Percentiles rank a stretch among this genome's conserved stretches.
phyloP scores from a whole-genome alignment of 2,888 invertebrate species.

The Ichneumoninae sp. region DNA sequence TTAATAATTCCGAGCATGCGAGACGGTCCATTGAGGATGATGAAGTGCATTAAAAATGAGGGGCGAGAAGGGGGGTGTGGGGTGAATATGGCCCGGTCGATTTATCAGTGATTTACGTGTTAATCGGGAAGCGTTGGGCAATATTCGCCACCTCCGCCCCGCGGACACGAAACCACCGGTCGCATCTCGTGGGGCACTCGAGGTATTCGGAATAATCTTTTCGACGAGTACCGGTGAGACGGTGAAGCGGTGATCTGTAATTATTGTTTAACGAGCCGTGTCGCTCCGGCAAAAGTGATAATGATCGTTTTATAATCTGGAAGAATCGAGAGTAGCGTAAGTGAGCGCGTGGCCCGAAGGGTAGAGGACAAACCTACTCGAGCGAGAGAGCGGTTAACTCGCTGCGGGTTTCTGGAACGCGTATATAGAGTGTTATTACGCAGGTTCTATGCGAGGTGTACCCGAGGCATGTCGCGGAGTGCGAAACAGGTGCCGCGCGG shows the following conservation, averaged over 20 bases:
- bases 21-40: neutral
- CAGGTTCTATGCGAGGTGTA: constrained; percentile 9
- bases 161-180: neutral
- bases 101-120: neutral
- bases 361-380: constrained; percentile 30
- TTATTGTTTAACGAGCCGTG: constrained; percentile 24
- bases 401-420: constrained; percentile 4
- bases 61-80: no score
- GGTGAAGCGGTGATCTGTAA: neutral
- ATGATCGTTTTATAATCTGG: constrained; percentile 16
- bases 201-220: no score
- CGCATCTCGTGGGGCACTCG: neutral
- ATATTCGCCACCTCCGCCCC: neutral
- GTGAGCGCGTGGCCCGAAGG: constrained; percentile 5
- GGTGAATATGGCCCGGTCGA: neutral
- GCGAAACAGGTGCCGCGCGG: constrained; percentile 70
- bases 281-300: constrained; percentile 1
- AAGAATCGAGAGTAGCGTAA: constrained; percentile 20
- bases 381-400: constrained; percentile 15
- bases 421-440: constrained; percentile 1
- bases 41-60: neutral
- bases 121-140: neutral
- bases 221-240: no score
- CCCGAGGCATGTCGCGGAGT: constrained; percentile 30
- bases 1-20: neutral